Evolutionary conservation across 2,797 vertebrate species (phyloP).

Genomic region (Masticophis lateralis): DNA sequence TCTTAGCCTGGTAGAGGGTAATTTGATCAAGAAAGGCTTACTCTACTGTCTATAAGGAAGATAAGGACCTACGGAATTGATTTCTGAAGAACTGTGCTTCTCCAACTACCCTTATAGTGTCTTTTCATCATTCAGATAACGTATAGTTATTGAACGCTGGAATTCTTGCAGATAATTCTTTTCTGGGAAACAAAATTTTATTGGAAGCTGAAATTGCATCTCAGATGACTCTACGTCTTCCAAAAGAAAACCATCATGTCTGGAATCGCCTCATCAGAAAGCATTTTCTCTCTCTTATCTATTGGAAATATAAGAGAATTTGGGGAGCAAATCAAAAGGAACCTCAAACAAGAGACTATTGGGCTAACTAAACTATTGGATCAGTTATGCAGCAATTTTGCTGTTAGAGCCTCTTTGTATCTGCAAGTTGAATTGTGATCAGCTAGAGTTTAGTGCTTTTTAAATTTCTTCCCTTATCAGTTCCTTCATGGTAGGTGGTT

Average conservation of each 20-base stretch:
- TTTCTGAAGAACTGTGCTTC: not conserved
- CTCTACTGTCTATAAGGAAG: not conserved
- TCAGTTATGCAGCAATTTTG: not conserved
- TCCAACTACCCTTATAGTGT: not conserved
- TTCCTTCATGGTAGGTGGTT: not conserved
- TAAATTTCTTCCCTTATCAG: not conserved
- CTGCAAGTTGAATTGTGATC: not conserved
- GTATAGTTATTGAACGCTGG: not conserved
- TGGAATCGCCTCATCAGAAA: not conserved
- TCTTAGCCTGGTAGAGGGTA: not conserved
- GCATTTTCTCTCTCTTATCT: not conserved
- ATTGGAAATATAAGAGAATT: not conserved
- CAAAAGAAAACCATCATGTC: not conserved
- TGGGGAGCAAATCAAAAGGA: not conserved
- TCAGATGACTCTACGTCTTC: not conserved
- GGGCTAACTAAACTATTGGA: not conserved
- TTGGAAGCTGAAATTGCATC: not conserved
- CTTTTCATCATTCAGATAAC: not conserved
- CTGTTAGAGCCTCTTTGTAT: not conserved
- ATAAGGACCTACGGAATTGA: not conserved
- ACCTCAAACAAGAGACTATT: not conserved
- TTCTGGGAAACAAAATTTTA: not conserved
- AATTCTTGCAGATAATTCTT: not conserved
- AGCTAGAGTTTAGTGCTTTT: not conserved
- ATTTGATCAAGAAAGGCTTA: not conserved